Conservation (phyloP, 2,113 vertebrate genomes). For the Anarhynchus alexandrinus region DNA sequence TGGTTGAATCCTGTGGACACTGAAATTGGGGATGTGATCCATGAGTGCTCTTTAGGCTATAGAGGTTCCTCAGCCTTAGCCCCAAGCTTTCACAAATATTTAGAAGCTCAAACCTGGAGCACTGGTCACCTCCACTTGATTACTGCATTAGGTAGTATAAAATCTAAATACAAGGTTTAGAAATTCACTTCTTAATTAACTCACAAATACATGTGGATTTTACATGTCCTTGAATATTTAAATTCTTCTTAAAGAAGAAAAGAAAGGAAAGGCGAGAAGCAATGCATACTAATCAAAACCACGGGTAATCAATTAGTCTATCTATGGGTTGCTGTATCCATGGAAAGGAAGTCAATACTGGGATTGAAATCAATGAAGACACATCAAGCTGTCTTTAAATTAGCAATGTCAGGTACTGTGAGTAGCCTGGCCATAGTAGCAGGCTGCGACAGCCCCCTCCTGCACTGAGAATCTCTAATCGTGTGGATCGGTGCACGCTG, state of each 20-base stretch:
- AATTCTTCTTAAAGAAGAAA: neutral
- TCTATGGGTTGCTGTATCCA: neutral
- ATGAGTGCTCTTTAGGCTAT: neutral
- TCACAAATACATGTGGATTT: neutral
- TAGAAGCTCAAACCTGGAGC: neutral
- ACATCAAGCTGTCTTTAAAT: neutral
- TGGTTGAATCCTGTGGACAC: neutral
- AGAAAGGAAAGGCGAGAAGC: neutral
- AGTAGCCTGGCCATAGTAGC: neutral
- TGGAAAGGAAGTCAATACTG: neutral
- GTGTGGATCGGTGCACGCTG: fast-evolving
- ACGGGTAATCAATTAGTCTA: neutral
- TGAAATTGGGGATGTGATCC: neutral
- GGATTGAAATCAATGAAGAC: neutral
- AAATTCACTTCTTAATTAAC: neutral
- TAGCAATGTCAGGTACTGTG: neutral
- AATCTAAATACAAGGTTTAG: neutral
- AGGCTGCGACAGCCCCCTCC: neutral
- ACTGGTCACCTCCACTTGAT: neutral
- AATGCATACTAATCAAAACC: neutral
- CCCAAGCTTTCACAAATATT: neutral
- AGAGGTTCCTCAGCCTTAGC: neutral
- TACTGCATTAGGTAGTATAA: neutral
- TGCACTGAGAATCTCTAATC: neutral
- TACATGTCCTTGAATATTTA: neutral